Percentiles rank a stretch among this genome's conserved stretches.
phyloP scores from a whole-genome alignment of 2,113 vertebrate genomes.

The Anoplopoma fimbria region DNA sequence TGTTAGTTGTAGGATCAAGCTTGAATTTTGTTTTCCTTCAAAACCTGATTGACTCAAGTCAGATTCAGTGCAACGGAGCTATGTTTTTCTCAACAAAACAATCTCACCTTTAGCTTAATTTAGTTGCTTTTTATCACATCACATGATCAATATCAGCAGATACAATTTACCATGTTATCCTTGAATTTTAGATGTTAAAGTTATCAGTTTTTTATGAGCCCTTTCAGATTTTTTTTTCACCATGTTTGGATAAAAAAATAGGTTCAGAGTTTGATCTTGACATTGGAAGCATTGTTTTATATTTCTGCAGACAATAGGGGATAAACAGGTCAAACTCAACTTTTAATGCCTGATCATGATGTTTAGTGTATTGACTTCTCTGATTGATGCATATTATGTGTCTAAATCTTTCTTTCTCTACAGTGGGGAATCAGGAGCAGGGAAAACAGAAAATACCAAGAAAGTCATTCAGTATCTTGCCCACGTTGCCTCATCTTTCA shows the following conservation, averaged over 20 bases:
- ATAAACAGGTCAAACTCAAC: not conserved
- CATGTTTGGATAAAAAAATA: not conserved
- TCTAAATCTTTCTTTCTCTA: not conserved
- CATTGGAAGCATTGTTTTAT: not conserved
- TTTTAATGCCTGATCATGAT: not conserved
- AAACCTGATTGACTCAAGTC: not conserved
- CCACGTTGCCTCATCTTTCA: conserved; percentile 80
- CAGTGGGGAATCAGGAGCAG: conserved; percentile 84
- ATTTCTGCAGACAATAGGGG: not conserved
- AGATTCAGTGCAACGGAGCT: not conserved
- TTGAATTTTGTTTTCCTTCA: not conserved
- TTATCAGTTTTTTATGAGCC: not conserved
- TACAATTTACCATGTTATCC: not conserved
- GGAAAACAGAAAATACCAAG: conserved; percentile 85
- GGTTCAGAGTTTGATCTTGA: not conserved
- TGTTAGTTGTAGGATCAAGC: not conserved
- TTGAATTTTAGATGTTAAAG: not conserved
- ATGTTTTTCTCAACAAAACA: not conserved
- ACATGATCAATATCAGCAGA: not conserved
- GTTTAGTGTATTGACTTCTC: not conserved
- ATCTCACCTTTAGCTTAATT: not conserved
- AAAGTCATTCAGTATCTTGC: conserved; percentile 86
- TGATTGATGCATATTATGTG: not conserved
- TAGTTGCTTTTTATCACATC: not conserved
- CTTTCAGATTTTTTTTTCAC: not conserved